Conservation (phyloP, 2,797 vertebrate genomes). For the Knipowitschia caucasica region DNA sequence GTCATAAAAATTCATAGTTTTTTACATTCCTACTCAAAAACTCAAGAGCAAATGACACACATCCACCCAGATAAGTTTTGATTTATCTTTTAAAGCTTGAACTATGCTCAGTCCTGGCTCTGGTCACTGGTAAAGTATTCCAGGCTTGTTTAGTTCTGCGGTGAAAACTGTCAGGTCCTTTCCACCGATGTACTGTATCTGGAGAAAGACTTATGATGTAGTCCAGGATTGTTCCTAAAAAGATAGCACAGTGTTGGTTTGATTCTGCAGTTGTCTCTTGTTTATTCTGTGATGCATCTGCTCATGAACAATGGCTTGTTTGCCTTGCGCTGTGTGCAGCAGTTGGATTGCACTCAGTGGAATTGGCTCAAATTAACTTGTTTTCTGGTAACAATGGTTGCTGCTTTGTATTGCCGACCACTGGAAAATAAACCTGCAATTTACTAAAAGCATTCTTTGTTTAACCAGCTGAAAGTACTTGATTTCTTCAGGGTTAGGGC, state of each 20-base stretch:
- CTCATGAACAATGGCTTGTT: conserved; percentile 13
- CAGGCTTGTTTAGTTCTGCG: no score
- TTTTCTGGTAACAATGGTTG: conserved; percentile 14
- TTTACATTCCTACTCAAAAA: no score
- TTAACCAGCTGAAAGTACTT: background rate
- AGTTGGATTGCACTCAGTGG: background rate
- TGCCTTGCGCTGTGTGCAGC: background rate
- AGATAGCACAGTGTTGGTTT: background rate
- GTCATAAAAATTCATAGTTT: no score
- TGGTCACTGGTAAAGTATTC: no score
- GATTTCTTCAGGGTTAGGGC: background rate
- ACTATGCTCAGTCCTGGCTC: no score
- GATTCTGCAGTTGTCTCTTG: background rate
- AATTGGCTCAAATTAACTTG: conserved; percentile 9
- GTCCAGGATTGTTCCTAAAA: no score
- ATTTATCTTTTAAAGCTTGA: no score
- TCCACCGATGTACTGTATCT: no score
- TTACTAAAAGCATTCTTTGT: background rate
- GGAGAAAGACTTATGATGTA: no score
- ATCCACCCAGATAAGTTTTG: no score
- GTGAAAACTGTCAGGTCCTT: no score
- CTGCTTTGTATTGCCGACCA: conserved; percentile 12
- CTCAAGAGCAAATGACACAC: no score
- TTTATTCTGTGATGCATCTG: background rate
- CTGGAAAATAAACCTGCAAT: conserved; percentile 3